Conservation (phyloP, 2,888 invertebrate genomes). For the Capitulum mitella region DNA sequence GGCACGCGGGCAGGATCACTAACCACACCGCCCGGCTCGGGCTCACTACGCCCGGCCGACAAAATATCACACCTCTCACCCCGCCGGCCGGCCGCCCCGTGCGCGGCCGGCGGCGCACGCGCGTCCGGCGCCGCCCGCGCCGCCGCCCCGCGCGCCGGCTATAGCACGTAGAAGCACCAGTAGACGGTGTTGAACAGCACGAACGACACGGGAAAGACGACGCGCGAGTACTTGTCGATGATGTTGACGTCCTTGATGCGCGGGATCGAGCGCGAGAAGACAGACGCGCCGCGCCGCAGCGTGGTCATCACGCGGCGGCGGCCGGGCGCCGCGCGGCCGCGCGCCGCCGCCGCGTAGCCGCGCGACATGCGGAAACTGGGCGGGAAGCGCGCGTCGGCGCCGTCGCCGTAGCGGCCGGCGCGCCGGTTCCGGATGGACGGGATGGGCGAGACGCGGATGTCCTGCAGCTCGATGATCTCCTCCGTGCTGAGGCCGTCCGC, state of each 20-base stretch:
- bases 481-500: conserved; percentile 45
- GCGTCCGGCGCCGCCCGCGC: no score
- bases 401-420: conserved; percentile 32
- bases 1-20: no score
- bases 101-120: no score
- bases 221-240: conserved; percentile 93
- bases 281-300: conserved; percentile 73
- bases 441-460: conserved; percentile 74
- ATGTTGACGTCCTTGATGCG: conserved; percentile 95
- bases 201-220: conserved; percentile 92
- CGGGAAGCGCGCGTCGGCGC: conserved; percentile 50
- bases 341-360: conserved; percentile 36
- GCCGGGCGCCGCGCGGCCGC: conserved; percentile 33
- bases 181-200: conserved; percentile 90
- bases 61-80: no score
- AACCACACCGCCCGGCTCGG: no score
- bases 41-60: no score
- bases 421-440: conserved; percentile 58
- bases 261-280: conserved; percentile 73
- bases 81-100: no score
- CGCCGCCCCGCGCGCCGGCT: neutral
- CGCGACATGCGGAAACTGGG: conserved; percentile 66
- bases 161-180: conserved; percentile 78
- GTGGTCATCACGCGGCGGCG: conserved; percentile 59
- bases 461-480: conserved; percentile 85